Evolutionary conservation across 2,888 invertebrate genomes (phyloP).

Genomic region (Galeruca laticollis): DNA sequence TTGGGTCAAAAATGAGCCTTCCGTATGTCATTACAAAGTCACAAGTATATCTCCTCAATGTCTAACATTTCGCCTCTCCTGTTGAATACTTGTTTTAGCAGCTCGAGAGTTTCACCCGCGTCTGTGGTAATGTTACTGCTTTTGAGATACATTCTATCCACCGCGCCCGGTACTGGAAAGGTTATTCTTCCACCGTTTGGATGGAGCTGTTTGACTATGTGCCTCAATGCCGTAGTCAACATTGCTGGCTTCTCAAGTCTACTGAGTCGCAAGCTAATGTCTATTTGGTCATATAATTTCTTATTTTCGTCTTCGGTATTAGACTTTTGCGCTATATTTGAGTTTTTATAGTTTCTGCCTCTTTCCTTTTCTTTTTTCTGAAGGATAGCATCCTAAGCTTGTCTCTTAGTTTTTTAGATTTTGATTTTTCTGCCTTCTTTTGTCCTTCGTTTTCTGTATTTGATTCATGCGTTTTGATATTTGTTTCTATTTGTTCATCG

Average conservation of each 20-base stretch:
- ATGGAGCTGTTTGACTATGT: background rate
- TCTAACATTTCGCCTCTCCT: slow-evolving; percentile 3
- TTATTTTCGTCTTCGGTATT: too few relatives aligned
- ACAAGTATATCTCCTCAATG: background rate
- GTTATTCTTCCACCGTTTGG: background rate
- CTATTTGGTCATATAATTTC: too few relatives aligned
- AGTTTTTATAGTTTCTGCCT: too few relatives aligned
- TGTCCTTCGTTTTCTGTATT: too few relatives aligned
- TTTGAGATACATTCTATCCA: slow-evolving; percentile 2
- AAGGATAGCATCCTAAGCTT: too few relatives aligned
- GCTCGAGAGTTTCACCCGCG: background rate
- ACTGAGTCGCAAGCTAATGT: too few relatives aligned
- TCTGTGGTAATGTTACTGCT: background rate
- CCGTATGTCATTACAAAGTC: slow-evolving; percentile 11
- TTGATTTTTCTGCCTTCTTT: too few relatives aligned
- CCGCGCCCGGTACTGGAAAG: slow-evolving; percentile 10
- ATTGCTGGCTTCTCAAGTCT: slow-evolving; percentile 17
- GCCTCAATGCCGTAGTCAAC: slow-evolving; percentile 6
- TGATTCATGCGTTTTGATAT: too few relatives aligned
- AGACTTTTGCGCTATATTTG: too few relatives aligned
- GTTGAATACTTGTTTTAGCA: background rate
- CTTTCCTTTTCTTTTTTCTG: too few relatives aligned
- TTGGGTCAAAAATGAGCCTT: background rate
- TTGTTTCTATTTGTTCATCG: too few relatives aligned
- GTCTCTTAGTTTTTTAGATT: too few relatives aligned